A percentile compares a stretch with the other conserved stretches of the same genome.
phyloP scores from a whole-genome alignment of 2,888 invertebrate genomes.

The Acleris cristana region DNA sequence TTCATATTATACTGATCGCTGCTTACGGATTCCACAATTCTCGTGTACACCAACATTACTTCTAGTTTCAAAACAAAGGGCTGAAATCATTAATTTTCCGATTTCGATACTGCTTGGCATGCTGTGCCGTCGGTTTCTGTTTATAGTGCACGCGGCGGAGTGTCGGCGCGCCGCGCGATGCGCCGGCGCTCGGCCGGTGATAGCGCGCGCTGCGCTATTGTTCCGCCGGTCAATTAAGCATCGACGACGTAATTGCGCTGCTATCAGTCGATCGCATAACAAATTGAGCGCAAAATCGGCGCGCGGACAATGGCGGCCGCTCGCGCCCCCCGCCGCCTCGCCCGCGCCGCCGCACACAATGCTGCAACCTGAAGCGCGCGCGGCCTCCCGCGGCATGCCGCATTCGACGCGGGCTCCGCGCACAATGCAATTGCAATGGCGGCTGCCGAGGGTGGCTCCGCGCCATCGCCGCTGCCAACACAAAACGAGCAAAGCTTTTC shows the following conservation, averaged over 20 bases:
- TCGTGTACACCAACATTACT: constrained; percentile 30
- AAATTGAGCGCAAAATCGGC: constrained; percentile 69
- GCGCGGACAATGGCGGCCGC: constrained; percentile 49
- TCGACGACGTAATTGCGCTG: constrained; percentile 57
- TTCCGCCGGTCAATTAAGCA: constrained; percentile 55
- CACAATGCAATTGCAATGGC: constrained; percentile 42
- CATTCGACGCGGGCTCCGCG: constrained; percentile 52
- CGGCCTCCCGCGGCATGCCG: constrained; percentile 54
- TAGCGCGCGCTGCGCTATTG: constrained; percentile 29
- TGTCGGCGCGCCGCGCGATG: neutral
- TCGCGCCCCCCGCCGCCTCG: constrained; percentile 38
- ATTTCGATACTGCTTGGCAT: constrained; percentile 1
- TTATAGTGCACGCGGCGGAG: too few species aligned
- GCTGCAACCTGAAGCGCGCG: constrained; percentile 59
- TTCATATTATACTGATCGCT: constrained; percentile 37
- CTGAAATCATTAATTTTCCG: constrained; percentile 32
- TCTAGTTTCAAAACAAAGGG: constrained; percentile 33
- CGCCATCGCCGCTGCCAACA: constrained; percentile 21
- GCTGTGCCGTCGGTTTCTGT: neutral
- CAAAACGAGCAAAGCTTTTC: constrained; percentile 26
- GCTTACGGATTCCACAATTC: constrained; percentile 35
- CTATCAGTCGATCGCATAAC: constrained; percentile 57
- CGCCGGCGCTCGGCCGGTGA: neutral
- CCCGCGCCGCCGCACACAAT: constrained; percentile 67
- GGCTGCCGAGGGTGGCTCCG: constrained; percentile 30